Percentiles rank a stretch among this genome's conserved stretches.
Conservation (phyloP, 2,113 vertebrate species). For the Eudyptes chrysolophus region DNA sequence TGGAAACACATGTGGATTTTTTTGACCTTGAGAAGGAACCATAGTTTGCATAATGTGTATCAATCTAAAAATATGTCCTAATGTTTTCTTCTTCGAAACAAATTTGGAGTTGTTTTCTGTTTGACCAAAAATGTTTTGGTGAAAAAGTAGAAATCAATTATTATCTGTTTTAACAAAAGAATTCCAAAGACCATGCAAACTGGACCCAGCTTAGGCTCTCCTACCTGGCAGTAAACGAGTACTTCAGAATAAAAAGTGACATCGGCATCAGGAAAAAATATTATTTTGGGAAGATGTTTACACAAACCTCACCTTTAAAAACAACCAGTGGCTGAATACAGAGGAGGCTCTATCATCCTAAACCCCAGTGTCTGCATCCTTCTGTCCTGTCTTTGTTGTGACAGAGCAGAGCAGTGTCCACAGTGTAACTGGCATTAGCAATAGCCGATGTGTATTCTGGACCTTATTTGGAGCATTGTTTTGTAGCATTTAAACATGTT, state of each 20-base stretch:
- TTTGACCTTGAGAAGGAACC: not conserved
- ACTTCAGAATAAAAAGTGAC: not conserved
- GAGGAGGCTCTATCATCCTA: not conserved
- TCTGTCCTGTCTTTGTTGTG: not conserved
- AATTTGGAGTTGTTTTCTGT: not conserved
- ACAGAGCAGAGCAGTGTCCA: not conserved
- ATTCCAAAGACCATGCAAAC: not conserved
- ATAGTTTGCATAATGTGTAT: not conserved
- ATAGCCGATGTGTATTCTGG: not conserved
- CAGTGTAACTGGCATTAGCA: not conserved
- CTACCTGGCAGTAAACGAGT: not conserved
- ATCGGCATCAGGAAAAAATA: not conserved
- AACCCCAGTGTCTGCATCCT: not conserved
- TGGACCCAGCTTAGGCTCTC: not conserved
- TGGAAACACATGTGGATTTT: constrained; percentile 41
- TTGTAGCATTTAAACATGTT: not conserved
- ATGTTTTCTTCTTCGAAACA: not conserved
- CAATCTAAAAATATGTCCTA: not conserved
- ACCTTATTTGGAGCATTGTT: not conserved
- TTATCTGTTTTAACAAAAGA: not conserved
- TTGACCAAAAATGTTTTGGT: not conserved
- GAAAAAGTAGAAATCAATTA: not conserved
- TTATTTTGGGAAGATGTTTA: not conserved
- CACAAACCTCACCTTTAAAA: not conserved
- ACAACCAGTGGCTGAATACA: not conserved